Evolutionary conservation across 1,140 invertebrate species (phyloP).

Genomic region (Pseudomyrmex concolor): DNA sequence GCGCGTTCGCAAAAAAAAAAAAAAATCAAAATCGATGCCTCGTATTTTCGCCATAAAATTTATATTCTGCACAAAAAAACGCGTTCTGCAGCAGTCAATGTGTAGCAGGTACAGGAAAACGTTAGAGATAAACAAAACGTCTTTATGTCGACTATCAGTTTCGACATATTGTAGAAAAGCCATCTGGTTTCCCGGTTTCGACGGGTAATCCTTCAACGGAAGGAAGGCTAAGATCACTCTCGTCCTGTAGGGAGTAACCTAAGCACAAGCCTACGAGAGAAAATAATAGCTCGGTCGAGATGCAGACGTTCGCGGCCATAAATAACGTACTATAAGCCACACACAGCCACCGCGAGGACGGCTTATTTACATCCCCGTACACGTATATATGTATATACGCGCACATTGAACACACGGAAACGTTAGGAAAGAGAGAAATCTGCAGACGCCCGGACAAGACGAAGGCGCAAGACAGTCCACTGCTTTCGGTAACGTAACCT

Average conservation of each 20-base stretch:
- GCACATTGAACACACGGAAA: not conserved
- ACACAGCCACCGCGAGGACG: slow-evolving; percentile 20
- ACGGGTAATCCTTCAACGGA: slow-evolving; percentile 43
- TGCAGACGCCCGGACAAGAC: slow-evolving; percentile 34
- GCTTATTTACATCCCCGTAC: slow-evolving; percentile 41
- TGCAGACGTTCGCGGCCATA: slow-evolving; percentile 40
- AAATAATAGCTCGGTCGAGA: slow-evolving; percentile 46
- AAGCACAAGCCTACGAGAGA: slow-evolving; percentile 30
- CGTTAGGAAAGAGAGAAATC: slow-evolving; percentile 42
- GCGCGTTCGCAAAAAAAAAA: not conserved
- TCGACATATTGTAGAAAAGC: slow-evolving; percentile 33
- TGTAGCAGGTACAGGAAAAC: not conserved
- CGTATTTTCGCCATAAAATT: slow-evolving; percentile 3
- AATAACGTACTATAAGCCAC: slow-evolving; percentile 37
- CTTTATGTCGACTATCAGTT: slow-evolving; percentile 36
- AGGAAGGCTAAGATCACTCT: slow-evolving; percentile 15
- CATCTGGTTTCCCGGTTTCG: slow-evolving; percentile 46
- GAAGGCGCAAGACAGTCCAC: slow-evolving; percentile 41
- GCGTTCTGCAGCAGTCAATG: not conserved
- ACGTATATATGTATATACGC: not conserved
- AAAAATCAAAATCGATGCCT: not conserved
- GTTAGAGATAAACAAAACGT: slow-evolving; percentile 49
- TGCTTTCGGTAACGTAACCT: slow-evolving; percentile 55
- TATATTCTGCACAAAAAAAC: not conserved
- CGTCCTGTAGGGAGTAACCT: slow-evolving; percentile 5